Conservation (phyloP, 2,113 vertebrate species). For the Limanda limanda region DNA sequence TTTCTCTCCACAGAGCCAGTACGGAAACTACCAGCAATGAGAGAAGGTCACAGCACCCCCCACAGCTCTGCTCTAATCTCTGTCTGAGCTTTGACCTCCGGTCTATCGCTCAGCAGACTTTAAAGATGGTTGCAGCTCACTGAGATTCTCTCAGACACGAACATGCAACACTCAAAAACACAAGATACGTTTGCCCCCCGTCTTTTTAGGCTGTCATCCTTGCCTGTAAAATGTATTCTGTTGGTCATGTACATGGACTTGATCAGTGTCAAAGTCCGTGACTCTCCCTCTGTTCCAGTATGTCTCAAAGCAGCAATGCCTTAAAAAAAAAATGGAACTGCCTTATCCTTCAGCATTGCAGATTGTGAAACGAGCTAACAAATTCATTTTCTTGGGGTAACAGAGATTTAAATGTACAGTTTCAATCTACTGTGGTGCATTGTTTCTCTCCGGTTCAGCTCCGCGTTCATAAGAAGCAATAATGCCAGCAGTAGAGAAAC, state of each 20-base stretch:
- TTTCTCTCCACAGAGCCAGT: slow-evolving; percentile 90
- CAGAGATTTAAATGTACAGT: slow-evolving; percentile 64
- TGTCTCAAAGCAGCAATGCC: slow-evolving; percentile 82
- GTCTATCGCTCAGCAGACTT: slow-evolving; percentile 75
- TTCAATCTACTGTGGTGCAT: slow-evolving; percentile 61
- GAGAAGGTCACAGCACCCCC: slow-evolving; percentile 76
- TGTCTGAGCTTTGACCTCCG: slow-evolving; percentile 71
- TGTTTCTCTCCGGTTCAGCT: slow-evolving; percentile 61
- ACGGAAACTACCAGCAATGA: slow-evolving; percentile 99
- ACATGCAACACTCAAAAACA: slow-evolving; percentile 56
- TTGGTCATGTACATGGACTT: slow-evolving; percentile 43
- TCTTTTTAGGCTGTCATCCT: slow-evolving; percentile 52
- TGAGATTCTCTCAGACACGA: slow-evolving; percentile 60
- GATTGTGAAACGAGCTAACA: slow-evolving; percentile 70
- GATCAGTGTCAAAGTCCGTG: slow-evolving; percentile 33
- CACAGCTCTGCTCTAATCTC: slow-evolving; percentile 71
- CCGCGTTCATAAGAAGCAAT: slow-evolving; percentile 85
- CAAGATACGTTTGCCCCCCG: slow-evolving; percentile 35
- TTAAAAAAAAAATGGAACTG: slow-evolving; percentile 77
- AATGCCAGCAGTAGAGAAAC: slow-evolving; percentile 82
- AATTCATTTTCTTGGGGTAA: slow-evolving; percentile 56
- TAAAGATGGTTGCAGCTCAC: slow-evolving; percentile 71
- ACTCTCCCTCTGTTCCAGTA: slow-evolving; percentile 57
- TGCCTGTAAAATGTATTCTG: slow-evolving; percentile 55
- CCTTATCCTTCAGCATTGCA: slow-evolving; percentile 81